phyloP scores from a whole-genome alignment of 2,797 vertebrate species.

The Sebastes alutus region DNA sequence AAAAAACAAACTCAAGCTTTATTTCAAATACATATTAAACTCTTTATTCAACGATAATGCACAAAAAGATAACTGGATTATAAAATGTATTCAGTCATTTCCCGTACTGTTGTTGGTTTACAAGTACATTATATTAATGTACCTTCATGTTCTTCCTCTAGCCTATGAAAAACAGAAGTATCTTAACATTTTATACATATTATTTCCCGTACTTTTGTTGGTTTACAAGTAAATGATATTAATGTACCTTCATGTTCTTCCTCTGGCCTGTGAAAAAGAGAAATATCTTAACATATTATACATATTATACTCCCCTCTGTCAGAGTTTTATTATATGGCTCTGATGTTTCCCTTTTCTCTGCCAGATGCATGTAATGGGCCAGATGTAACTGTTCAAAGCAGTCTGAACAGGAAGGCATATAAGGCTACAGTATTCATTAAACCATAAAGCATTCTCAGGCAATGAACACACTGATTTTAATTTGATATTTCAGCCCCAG shows the following conservation, averaged over 20 bases:
- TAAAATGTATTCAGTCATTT: not conserved
- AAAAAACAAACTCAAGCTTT: slow-evolving; percentile 24
- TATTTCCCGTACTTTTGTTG: not conserved
- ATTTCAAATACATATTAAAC: slow-evolving; percentile 58
- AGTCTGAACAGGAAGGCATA: not conserved
- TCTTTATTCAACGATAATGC: slow-evolving; percentile 66
- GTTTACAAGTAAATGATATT: not conserved
- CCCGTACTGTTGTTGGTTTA: not conserved
- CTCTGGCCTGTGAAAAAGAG: not conserved
- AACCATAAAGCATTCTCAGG: not conserved
- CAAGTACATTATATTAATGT: not conserved
- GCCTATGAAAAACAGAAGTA: not conserved
- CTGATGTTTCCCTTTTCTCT: slow-evolving; percentile 5
- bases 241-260: not conserved
- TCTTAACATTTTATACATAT: not conserved
- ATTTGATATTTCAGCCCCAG: slow-evolving; percentile 19
- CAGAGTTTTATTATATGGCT: not conserved
- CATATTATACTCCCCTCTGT: not conserved
- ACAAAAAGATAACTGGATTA: not conserved
- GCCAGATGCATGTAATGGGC: not conserved
- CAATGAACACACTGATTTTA: slow-evolving; percentile 14
- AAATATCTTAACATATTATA: not conserved
- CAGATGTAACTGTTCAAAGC: slow-evolving; percentile 27
- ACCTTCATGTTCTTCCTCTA: not conserved
- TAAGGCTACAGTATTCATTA: not conserved